Evolutionary conservation across 1,140 invertebrate species (phyloP).

Genomic region (Drosophila saltans): DNA sequence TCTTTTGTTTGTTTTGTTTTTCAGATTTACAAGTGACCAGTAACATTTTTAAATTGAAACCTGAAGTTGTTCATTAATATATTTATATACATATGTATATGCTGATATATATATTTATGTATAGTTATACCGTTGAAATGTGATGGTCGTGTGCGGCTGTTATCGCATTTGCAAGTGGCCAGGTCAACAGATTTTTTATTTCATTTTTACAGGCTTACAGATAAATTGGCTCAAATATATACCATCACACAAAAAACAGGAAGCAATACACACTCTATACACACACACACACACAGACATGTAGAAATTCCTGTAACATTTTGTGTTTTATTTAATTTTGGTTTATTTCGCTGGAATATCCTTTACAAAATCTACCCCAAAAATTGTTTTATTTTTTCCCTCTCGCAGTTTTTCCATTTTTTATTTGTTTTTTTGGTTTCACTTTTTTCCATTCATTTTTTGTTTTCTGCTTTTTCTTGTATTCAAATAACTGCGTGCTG

Average conservation of each 20-base stretch:
- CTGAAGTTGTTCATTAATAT: conserved; percentile 35
- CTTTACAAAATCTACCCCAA: conserved; percentile 38
- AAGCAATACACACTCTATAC: conserved; percentile 14
- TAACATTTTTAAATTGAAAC: conserved; percentile 49
- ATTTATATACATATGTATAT: too few relatives aligned
- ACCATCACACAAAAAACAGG: neutral
- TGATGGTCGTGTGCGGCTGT: conserved; percentile 34
- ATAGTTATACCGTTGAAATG: conserved; percentile 3
- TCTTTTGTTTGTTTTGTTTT: conserved; percentile 40
- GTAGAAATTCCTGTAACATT: conserved; percentile 9
- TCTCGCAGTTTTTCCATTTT: conserved; percentile 18
- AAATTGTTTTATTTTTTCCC: conserved; percentile 16
- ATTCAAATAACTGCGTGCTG: conserved; percentile 70
- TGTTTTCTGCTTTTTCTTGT: conserved; percentile 27
- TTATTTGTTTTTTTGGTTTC: neutral
- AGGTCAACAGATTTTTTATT: conserved; percentile 71
- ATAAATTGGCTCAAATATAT: conserved; percentile 50
- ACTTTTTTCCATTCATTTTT: neutral
- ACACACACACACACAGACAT: neutral
- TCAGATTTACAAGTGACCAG: conserved; percentile 65
- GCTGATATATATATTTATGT: too few relatives aligned
- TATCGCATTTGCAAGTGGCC: conserved; percentile 59
- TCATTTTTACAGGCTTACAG: conserved; percentile 54
- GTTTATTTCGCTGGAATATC: conserved; percentile 45
- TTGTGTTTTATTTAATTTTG: conserved; percentile 54